phyloP scores from a whole-genome alignment of 2,888 invertebrate species.

The Xestia c-nigrum region DNA sequence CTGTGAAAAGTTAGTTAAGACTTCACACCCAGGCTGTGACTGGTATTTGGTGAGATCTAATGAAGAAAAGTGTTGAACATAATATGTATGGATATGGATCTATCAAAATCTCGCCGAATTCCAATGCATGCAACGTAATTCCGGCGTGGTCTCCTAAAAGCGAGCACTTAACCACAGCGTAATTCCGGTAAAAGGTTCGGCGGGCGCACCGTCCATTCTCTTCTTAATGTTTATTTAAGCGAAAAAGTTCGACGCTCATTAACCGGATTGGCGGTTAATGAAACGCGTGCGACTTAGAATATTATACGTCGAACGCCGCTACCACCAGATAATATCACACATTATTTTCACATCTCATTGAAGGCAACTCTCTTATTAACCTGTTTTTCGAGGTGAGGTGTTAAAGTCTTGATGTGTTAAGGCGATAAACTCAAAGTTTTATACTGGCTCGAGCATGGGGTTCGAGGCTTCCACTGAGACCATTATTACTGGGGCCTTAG shows the following conservation, averaged over 20 bases:
- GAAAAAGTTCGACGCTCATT: conserved; percentile 87
- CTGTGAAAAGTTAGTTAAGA: neutral
- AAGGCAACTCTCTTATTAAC: conserved; percentile 79
- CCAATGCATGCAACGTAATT: conserved; percentile 74
- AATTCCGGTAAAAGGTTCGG: conserved; percentile 87
- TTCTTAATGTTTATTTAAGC: conserved; percentile 88
- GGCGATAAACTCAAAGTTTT: conserved; percentile 80
- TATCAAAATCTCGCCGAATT: conserved; percentile 40
- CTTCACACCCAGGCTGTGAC: neutral
- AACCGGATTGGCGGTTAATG: conserved; percentile 86
- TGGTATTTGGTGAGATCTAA: neutral
- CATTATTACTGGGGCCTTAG: conserved; percentile 60
- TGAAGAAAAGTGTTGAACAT: neutral
- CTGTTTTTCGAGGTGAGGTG: conserved; percentile 82
- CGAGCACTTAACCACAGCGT: conserved; percentile 84
- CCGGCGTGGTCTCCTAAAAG: conserved; percentile 76
- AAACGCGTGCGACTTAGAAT: conserved; percentile 81
- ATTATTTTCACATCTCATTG: conserved; percentile 86
- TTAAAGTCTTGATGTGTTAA: conserved; percentile 77
- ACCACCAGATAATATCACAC: conserved; percentile 82
- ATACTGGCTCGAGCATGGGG: conserved; percentile 69
- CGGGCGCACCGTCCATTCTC: conserved; percentile 81
- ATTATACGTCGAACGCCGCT: conserved; percentile 72
- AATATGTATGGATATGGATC: conserved; percentile 6
- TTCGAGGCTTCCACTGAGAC: conserved; percentile 48